A percentile compares a stretch with the other conserved stretches of the same genome.
These are phyloP conservation scores for Zaprionus ghesquierei DNA, from an alignment of 1,140 invertebrate species.

Conservation along the genomic window DNA sequence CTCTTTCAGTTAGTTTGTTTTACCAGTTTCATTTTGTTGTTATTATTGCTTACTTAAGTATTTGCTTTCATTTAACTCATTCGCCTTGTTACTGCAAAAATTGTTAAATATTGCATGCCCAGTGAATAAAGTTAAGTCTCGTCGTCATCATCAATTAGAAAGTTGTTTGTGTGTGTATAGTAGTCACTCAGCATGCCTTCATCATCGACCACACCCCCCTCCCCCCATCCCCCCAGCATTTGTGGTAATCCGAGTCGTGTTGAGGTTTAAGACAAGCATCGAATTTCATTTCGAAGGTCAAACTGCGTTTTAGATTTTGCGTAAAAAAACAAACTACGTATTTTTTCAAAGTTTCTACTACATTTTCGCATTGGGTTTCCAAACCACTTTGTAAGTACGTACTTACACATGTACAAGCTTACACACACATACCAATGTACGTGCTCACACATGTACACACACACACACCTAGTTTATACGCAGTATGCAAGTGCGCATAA, in stretches of 20 bases:
- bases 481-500: slow-evolving; percentile 56
- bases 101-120: slow-evolving; percentile 29
- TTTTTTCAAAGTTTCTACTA: slow-evolving; percentile 50
- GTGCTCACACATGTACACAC: background rate
- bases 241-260: slow-evolving; percentile 16
- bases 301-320: slow-evolving; percentile 64
- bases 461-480: slow-evolving; percentile 1
- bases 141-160: slow-evolving; percentile 62
- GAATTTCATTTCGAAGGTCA: slow-evolving; percentile 67
- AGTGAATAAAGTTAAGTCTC: slow-evolving; percentile 33
- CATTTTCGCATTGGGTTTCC: slow-evolving; percentile 61
- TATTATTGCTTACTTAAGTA: background rate
- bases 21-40: background rate
- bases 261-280: slow-evolving; percentile 45
- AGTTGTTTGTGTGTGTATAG: slow-evolving; percentile 51
- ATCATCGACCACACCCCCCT: background rate
- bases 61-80: slow-evolving; percentile 21
- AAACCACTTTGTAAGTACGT: slow-evolving; percentile 10
- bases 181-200: slow-evolving; percentile 10
- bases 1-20: background rate
- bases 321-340: slow-evolving; percentile 35
- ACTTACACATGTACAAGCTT: background rate
- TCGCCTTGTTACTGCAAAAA: slow-evolving; percentile 27
- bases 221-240: background rate
- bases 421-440: background rate